Base-by-base conservation (phyloP, 2,113 vertebrate species). In the Bagarius yarrelli region DNA sequence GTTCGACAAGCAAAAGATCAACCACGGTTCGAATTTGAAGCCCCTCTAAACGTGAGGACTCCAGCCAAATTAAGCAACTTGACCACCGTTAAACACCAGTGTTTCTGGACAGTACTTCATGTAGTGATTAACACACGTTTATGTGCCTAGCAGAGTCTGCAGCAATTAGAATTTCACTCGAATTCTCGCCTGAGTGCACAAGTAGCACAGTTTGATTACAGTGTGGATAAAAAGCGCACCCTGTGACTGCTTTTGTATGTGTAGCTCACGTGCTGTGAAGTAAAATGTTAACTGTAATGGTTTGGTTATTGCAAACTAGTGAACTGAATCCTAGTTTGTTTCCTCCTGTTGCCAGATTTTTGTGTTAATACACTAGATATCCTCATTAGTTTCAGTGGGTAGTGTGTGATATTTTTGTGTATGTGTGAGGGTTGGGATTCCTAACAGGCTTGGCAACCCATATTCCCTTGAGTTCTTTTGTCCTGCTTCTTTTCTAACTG, bases 81-180 rank as follows among this genome's bases (percentile, higher is more conserved):
- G 6, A 6, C 34, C 32, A 34, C 40, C 40, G 5, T 47, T 81
- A 64, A 79, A 18, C 87, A 86, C 79, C 83, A 79, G 56, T 5
- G 27, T 87, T 87, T 87, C 75, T 79, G 80, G 84, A 53, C 72
- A 61, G 70, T 36, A 53, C 76, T 88, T 90, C 87, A 90, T 86
- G 85, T 56, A 87, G 91, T 89, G 88, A 91, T 90, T 88, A 88
- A 89, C 86, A 87, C 88, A 85, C 85, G 90, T 90, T 90, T 85
- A 89, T 89, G 83, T 85, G 83, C 81, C 82, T 84, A 91, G 88
- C 86, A 88, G 84, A 87, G 88, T 72, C n/a, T 32, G 73, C 79
- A 57, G 3, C 67, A 87, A 86, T 83, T 63, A 78, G 87, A 86
- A 75, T 71, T 80, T 89, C 81, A 76, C 86, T 91, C 80, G 87